Percentiles rank a stretch among this genome's conserved stretches.
phyloP scores from a whole-genome alignment of 2,888 invertebrate species.

The Trilocha varians region DNA sequence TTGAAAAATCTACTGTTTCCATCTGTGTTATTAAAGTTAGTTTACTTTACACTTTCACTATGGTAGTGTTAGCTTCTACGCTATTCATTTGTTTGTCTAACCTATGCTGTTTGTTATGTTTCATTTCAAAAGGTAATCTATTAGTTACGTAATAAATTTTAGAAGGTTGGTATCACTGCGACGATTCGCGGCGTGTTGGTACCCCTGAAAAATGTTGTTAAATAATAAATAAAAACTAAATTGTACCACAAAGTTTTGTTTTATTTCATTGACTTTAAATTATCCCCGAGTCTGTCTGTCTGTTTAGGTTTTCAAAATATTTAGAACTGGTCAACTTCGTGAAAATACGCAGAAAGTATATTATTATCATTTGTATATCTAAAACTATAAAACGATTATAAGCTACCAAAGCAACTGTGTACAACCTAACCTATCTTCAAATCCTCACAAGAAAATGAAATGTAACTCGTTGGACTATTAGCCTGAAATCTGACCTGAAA shows the following conservation, averaged over 20 bases:
- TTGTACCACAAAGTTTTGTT: conserved; percentile 72
- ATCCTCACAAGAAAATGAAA: no score
- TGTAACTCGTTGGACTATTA: no score
- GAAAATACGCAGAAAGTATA: no score
- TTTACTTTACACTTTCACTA: conserved; percentile 37
- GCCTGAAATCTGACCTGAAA: no score
- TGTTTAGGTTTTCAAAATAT: no score
- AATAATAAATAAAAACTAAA: conserved; percentile 73
- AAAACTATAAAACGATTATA: no score
- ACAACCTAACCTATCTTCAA: no score
- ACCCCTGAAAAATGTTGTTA: conserved; percentile 63
- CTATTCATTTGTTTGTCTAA: conserved; percentile 17
- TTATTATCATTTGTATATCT: no score
- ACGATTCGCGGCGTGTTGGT: neutral
- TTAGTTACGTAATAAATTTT: conserved; percentile 71
- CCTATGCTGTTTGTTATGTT: neutral
- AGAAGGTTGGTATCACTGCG: conserved; percentile 33
- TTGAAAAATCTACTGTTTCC: neutral
- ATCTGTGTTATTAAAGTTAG: conserved; percentile 14
- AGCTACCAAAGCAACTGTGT: no score
- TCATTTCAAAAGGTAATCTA: conserved; percentile 33
- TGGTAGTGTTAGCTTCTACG: conserved; percentile 45
- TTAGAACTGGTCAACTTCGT: no score
- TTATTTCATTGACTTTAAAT: conserved; percentile 24
- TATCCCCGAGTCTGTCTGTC: conserved; percentile 41